Evolutionary conservation across 2,113 vertebrate genomes (phyloP).

Genomic region (Halcyon malimbica): DNA sequence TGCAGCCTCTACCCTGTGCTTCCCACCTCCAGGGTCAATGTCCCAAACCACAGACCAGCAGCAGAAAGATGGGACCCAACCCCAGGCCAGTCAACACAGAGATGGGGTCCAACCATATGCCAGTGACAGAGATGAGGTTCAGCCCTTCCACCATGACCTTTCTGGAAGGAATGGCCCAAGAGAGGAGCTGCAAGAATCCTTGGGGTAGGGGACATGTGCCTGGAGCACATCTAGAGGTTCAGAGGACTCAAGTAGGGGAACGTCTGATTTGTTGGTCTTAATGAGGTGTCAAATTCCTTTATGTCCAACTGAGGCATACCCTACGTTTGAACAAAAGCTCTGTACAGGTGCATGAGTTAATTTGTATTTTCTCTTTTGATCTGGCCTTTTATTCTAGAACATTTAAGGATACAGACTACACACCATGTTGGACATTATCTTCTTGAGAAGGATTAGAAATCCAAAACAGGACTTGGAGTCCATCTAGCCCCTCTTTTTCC

Average conservation of each 20-base stretch:
- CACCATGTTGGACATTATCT: not conserved
- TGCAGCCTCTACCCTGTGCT: not conserved
- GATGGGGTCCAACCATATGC: not conserved
- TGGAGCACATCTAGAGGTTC: not conserved
- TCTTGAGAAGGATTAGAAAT: not conserved
- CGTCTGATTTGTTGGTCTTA: not conserved
- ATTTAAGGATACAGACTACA: not conserved
- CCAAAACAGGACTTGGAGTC: not conserved
- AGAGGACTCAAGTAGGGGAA: not conserved
- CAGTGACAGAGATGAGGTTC: not conserved
- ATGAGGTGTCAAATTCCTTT: not conserved
- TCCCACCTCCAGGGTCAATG: not conserved
- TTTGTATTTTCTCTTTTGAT: not conserved
- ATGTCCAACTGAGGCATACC: not conserved
- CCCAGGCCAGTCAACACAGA: not conserved
- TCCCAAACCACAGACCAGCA: not conserved
- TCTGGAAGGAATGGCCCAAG: not conserved
- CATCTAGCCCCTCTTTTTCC: not conserved
- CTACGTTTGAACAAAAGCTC: not conserved
- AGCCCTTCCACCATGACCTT: not conserved
- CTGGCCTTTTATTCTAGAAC: not conserved
- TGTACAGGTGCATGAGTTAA: not conserved
- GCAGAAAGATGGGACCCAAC: not conserved
- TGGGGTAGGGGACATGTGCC: fast-evolving
- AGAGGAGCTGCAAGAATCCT: not conserved